Conservation (phyloP, 2,888 invertebrate genomes). For the Oithona nana region DNA sequence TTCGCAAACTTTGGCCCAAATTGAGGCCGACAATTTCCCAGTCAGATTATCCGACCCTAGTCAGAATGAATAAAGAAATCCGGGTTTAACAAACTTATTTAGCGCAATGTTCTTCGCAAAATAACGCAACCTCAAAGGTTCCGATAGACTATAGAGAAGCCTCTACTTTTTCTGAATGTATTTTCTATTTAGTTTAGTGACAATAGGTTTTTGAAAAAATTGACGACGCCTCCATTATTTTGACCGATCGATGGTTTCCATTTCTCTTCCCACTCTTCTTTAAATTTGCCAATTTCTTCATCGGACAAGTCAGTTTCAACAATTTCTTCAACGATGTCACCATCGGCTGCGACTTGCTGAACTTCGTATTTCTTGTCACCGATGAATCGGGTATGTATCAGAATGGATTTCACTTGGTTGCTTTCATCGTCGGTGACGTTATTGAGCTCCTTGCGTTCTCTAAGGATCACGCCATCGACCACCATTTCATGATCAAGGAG, state of each 20-base stretch:
- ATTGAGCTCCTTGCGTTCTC: not conserved
- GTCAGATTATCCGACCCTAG: too few species aligned
- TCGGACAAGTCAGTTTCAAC: not conserved
- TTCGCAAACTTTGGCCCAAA: not conserved
- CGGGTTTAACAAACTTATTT: too few species aligned
- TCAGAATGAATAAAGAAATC: too few species aligned
- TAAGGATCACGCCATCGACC: not conserved
- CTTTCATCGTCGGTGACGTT: not conserved
- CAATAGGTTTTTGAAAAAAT: too few species aligned
- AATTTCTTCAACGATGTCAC: not conserved
- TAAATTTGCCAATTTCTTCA: not conserved
- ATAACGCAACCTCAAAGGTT: too few species aligned
- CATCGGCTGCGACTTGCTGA: not conserved
- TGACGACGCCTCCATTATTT: too few species aligned
- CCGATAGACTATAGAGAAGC: too few species aligned
- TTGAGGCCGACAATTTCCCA: slow-evolving; percentile 8
- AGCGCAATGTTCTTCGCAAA: too few species aligned
- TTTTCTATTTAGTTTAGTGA: too few species aligned
- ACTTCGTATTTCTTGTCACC: not conserved
- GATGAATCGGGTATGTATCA: not conserved
- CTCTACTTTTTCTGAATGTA: too few species aligned
- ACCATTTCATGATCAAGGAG: not conserved
- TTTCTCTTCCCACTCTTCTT: not conserved
- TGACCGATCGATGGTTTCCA: not conserved
- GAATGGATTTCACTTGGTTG: not conserved